Evolutionary conservation across 1,140 invertebrate species (phyloP), one percentile per base, ranked within the genome.

Genomic region (Pemphigus obesinymphae): DNA sequence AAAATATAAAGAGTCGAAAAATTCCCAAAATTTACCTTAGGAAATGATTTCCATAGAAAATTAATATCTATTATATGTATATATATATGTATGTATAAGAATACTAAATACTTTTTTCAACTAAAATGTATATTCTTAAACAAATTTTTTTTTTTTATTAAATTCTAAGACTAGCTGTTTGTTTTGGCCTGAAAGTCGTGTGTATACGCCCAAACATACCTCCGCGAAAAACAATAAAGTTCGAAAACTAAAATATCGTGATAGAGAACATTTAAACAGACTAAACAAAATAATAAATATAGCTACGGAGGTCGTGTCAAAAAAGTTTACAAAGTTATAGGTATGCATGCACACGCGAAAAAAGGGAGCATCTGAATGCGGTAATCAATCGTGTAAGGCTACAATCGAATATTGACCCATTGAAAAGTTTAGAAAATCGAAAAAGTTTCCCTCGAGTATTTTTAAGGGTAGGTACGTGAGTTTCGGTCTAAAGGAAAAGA

Each of bases 341-440:
- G n/a, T n/a, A 37, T 20, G 17, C 37, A 11, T 43, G 8, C 26
- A 20, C 40, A 70, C 45, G 70, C 13, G 8, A 50, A 20, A 34
- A 50, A 20, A 26, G 66, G 1, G 4, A 50, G 26, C 26, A 34
- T 23, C 40, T 23, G 17, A 43, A 43, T 13, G 13, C n/a, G 53
- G 75, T 37, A 40, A 80, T 80, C 76, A 63, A 80, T 80, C n/a
- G 76, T 61, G 76, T 40, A 50, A 26, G 34, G 45, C 20, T 63
- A 45, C 55, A 80, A 80, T 80, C 40, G 55, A 80, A 80, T 61
- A 43, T 80, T 80, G 55, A 31, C 55, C 76, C 17, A 29, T 23
- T 63, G 76, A 80, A 80, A 80, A 80, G 76, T 80, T 80, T 20
- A 6, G 37, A 17, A 55, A 63, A 80, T 63, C 37, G 55, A 61